phyloP scores from a whole-genome alignment of 2,888 invertebrate genomes.

The Cybosia mesomella region DNA sequence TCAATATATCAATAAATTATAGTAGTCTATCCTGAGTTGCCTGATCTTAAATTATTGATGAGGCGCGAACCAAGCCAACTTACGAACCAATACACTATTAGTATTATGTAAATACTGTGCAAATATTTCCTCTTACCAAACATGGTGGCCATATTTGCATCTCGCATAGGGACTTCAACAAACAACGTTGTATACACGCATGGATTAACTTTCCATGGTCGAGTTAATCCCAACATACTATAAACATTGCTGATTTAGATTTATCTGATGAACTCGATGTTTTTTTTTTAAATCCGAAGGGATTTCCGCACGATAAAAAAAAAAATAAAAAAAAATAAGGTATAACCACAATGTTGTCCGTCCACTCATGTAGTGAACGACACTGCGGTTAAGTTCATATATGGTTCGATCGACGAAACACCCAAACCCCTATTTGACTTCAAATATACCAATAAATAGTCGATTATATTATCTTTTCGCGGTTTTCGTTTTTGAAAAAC shows the following conservation, averaged over 20 bases:
- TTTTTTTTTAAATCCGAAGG: not conserved
- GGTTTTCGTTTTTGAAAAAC: too few relatives aligned
- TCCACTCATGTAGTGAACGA: not conserved
- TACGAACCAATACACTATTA: slow-evolving; percentile 59
- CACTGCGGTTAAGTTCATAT: not conserved
- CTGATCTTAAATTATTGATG: not conserved
- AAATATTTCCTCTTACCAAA: slow-evolving; percentile 60
- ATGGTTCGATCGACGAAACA: not conserved
- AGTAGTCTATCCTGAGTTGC: not conserved
- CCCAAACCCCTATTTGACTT: not conserved
- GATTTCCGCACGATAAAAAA: too few relatives aligned
- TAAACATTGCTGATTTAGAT: slow-evolving; percentile 9
- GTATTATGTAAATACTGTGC: slow-evolving; percentile 33
- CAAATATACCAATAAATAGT: too few relatives aligned
- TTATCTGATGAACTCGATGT: not conserved
- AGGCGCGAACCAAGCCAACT: slow-evolving; percentile 10
- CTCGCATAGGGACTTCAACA: slow-evolving; percentile 18
- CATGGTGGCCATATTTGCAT: slow-evolving; percentile 53
- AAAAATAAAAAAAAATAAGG: too few relatives aligned
- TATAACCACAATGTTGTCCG: not conserved
- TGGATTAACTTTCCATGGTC: slow-evolving; percentile 49
- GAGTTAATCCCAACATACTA: slow-evolving; percentile 37
- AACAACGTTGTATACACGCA: slow-evolving; percentile 16
- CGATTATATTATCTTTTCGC: too few relatives aligned
- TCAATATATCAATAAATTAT: too few relatives aligned